Percentiles rank a stretch among this genome's conserved stretches.
Conservation (phyloP, 2,888 invertebrate genomes). For the Aphodius sticticus region DNA sequence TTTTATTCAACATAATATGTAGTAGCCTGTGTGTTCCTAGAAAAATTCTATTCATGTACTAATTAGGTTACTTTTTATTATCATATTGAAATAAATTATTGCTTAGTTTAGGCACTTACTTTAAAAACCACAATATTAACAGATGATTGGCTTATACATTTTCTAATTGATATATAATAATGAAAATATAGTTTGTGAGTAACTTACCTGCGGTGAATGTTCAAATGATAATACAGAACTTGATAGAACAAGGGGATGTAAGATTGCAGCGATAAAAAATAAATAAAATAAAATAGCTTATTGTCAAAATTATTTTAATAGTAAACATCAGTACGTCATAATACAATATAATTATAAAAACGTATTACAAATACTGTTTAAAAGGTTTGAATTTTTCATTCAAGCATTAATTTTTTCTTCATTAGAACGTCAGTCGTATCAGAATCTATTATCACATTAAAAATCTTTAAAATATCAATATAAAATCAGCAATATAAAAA, state of each 20-base stretch:
- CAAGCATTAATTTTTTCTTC: not conserved
- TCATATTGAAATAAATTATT: no score
- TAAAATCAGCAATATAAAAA: not conserved
- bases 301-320: not conserved
- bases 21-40: no score
- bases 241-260: not conserved
- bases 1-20: no score
- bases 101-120: no score
- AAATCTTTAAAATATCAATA: not conserved
- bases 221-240: not conserved
- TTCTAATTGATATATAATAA: not conserved
- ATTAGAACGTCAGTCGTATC: not conserved
- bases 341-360: conserved; percentile 4
- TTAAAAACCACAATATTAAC: no score
- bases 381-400: conserved; percentile 4
- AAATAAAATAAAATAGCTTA: not conserved
- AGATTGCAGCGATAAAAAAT: not conserved
- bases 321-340: not conserved
- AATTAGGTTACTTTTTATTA: no score
- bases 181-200: not conserved
- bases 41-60: no score
- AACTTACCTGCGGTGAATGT: not conserved
- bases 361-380: not conserved
- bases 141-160: no score
- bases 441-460: not conserved